Base-by-base conservation (phyloP, 2,113 vertebrate species). In the Dromiciops gliroides region DNA sequence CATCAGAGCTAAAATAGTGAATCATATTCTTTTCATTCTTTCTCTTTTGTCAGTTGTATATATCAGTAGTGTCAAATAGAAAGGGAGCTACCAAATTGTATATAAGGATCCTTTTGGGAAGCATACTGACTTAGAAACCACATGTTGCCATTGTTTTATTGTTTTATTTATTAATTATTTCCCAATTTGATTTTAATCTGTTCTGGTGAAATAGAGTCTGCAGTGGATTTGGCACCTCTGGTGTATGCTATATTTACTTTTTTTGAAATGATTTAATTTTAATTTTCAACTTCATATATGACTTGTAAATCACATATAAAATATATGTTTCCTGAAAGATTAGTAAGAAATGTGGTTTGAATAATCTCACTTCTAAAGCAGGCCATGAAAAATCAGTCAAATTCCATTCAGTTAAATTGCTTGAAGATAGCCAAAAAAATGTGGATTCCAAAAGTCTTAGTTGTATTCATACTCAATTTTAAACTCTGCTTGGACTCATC, bases 1-100 rank as follows among this genome's bases (percentile, higher is more conserved):
- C 90, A 94, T 97, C 95, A 97, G 37, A 90, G 50, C 88, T 10
- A 91, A 92, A 93, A 53, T 47, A 95, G 90, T 91, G 94, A 96
- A 60, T 88, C 89, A 83, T 91, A 44, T 48, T 24, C 50, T 89
- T 67, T 83, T 49, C 60, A 90, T 9, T 3, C 37, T 93, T 9
- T 52, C 25, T 16, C 44, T 24, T 14, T 31, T 25, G 31, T 25
- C 3, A 67, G 3, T 67, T 67, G 60, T 67, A 3, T n/a, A 67
- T 37, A 37, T n/a, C 67, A 83, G n/a, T 83, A 7, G 67, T 44
- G 16, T 44, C n/a, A 83, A 44, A 44, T n/a, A 83, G 19, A 83
- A 44, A 83, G 19, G 4, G 60, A 14, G 14, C 14, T 4, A 75
- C 60, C 37, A n/a, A 67, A 67, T 5, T 67, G 19, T 37, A 67